These are phyloP conservation scores for Gastrophryne carolinensis DNA, from an alignment of 2,797 vertebrate genomes.

Conservation along the genomic window DNA sequence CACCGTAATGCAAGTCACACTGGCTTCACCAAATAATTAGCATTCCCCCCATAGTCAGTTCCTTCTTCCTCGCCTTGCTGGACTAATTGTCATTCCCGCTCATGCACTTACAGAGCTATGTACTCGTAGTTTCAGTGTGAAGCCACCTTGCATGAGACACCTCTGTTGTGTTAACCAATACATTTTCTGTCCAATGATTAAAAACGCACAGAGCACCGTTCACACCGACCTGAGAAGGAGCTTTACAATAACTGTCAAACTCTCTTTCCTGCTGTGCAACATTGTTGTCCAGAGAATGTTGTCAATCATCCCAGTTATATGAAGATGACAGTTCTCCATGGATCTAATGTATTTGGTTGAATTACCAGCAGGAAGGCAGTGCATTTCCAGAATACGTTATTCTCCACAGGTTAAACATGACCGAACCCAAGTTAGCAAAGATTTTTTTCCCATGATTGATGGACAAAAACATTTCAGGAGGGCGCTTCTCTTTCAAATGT, in stretches of 20 bases:
- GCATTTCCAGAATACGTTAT: slow-evolving; percentile 31
- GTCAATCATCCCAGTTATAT: slow-evolving; percentile 31
- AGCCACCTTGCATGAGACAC: background rate
- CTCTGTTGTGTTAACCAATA: slow-evolving; percentile 18
- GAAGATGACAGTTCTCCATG: slow-evolving; percentile 21
- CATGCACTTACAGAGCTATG: background rate
- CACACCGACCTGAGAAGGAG: background rate
- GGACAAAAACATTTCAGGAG: slow-evolving; percentile 27
- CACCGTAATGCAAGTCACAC: no score
- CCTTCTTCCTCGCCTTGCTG: no score
- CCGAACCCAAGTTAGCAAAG: slow-evolving; percentile 25
- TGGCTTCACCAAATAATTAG: no score
- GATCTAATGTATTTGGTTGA: slow-evolving; percentile 35
- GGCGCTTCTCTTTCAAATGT: slow-evolving; percentile 2
- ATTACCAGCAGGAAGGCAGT: slow-evolving; percentile 16
- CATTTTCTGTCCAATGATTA: background rate
- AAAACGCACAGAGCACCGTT: slow-evolving; percentile 1
- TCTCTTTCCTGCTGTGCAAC: background rate
- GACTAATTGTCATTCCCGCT: background rate
- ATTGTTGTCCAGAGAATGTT: slow-evolving; percentile 22
- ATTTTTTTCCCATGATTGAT: slow-evolving; percentile 40
- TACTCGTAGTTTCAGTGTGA: background rate
- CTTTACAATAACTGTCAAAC: slow-evolving; percentile 8
- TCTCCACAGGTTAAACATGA: slow-evolving; percentile 30
- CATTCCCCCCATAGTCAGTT: no score